Percentiles rank a stretch among this genome's conserved stretches.
phyloP scores from a whole-genome alignment of 2,888 invertebrate species.

The Chalcosyrphus nemorum region DNA sequence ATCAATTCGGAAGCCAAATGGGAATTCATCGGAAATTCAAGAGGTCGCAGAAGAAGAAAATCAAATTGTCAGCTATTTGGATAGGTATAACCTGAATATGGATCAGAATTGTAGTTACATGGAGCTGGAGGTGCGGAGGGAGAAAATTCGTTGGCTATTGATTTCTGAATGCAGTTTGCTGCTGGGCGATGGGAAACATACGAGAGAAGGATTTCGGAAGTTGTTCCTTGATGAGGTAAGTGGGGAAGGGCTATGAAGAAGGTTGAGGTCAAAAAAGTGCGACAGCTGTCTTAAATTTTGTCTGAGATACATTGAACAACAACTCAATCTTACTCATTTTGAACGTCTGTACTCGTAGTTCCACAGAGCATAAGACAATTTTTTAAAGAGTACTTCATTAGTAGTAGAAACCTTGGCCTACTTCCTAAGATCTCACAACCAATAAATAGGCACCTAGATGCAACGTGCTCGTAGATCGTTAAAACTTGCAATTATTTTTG shows the following conservation, averaged over 20 bases:
- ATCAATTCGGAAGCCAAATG: constrained; percentile 7
- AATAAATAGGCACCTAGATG: too few species aligned
- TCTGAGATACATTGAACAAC: too few species aligned
- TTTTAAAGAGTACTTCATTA: too few species aligned
- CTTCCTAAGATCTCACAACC: neutral
- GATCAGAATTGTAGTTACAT: constrained; percentile 82
- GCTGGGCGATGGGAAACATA: constrained; percentile 81
- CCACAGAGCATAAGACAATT: too few species aligned
- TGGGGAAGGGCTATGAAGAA: too few species aligned
- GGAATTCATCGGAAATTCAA: constrained; percentile 64
- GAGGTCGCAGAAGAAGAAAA: constrained; percentile 78
- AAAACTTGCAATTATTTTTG: too few species aligned
- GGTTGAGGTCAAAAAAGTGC: too few species aligned
- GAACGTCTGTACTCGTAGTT: too few species aligned
- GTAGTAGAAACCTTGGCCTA: too few species aligned
- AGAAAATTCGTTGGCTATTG: constrained; percentile 82
- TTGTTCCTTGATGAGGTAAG: constrained; percentile 81
- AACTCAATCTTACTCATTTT: too few species aligned
- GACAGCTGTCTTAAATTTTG: too few species aligned
- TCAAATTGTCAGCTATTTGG: constrained; percentile 77
- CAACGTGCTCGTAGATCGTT: too few species aligned
- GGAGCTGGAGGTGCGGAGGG: constrained; percentile 82
- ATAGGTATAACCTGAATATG: constrained; percentile 80
- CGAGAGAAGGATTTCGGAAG: constrained; percentile 81
- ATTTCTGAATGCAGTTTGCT: constrained; percentile 82